A percentile compares a stretch with the other conserved stretches of the same genome.
Evolutionary conservation across 2,797 vertebrate genomes (phyloP).

Genomic region (Gymnothorax reevesii): DNA sequence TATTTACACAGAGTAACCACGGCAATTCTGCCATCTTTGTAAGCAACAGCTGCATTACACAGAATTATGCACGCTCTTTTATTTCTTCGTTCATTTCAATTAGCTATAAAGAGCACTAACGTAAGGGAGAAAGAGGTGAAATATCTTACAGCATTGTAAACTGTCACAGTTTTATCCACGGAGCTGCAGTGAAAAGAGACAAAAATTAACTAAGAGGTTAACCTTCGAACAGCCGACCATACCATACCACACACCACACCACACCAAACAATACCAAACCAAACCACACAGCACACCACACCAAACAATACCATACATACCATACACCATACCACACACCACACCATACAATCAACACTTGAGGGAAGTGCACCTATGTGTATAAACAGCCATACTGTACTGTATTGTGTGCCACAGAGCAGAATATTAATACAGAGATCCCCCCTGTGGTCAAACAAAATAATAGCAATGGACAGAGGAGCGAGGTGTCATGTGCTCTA

Average conservation of each 20-base stretch:
- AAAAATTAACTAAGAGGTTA: neutral
- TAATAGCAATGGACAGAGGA: conserved; percentile 36
- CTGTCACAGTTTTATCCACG: conserved; percentile 73
- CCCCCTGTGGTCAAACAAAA: conserved; percentile 49
- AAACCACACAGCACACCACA: too few species aligned
- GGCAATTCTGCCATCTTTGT: conserved; percentile 33
- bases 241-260: too few species aligned
- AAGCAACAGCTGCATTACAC: neutral
- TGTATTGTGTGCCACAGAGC: neutral
- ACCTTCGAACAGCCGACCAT: too few species aligned
- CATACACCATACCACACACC: neutral
- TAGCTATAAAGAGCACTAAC: too few species aligned
- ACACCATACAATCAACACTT: neutral
- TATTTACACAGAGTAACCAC: conserved; percentile 32
- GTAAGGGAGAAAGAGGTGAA: neutral
- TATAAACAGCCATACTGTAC: neutral
- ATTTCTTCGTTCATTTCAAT: too few species aligned
- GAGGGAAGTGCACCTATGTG: neutral
- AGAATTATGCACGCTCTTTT: neutral
- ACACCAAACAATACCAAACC: too few species aligned
- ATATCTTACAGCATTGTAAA: conserved; percentile 75
- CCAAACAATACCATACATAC: neutral
- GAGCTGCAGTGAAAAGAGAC: conserved; percentile 57
- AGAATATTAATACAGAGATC: conserved; percentile 44
- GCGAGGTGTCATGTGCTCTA: neutral